Evolutionary conservation across 2,797 vertebrate genomes (phyloP).

Genomic region (Botia kubotai): DNA sequence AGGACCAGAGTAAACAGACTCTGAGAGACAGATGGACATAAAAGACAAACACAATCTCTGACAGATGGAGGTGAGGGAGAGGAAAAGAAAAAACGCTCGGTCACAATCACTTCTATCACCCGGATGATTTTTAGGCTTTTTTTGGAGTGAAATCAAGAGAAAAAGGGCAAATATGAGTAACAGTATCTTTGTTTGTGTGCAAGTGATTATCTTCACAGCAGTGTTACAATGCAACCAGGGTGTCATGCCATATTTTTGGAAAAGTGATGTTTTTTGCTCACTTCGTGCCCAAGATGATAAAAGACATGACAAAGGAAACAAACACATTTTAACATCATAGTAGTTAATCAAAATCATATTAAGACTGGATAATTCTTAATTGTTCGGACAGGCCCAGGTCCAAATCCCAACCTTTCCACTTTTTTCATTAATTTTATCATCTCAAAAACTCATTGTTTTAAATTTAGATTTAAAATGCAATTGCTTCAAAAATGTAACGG

Average conservation of each 20-base stretch:
- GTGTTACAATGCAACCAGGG: neutral
- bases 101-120: constrained; percentile 23
- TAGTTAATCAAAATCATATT: too few species aligned
- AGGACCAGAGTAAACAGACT: constrained; percentile 52
- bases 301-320: neutral
- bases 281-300: neutral
- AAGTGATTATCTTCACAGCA: neutral
- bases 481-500: neutral
- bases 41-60: constrained; percentile 47
- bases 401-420: too few species aligned
- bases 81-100: constrained; percentile 4
- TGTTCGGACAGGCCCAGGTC: too few species aligned
- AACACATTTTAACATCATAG: too few species aligned
- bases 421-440: too few species aligned
- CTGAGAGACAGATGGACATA: constrained; percentile 62
- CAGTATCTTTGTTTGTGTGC: neutral
- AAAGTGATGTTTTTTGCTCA: neutral
- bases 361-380: too few species aligned
- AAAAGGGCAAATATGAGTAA: neutral
- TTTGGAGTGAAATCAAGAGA: neutral
- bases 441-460: neutral
- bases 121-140: constrained; percentile 35
- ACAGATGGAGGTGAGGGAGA: constrained; percentile 52
- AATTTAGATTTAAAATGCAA: neutral
- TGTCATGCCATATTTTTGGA: neutral